Evolutionary conservation across 2,113 vertebrate species (phyloP).

Genomic region (Eretmochelys imbricata): DNA sequence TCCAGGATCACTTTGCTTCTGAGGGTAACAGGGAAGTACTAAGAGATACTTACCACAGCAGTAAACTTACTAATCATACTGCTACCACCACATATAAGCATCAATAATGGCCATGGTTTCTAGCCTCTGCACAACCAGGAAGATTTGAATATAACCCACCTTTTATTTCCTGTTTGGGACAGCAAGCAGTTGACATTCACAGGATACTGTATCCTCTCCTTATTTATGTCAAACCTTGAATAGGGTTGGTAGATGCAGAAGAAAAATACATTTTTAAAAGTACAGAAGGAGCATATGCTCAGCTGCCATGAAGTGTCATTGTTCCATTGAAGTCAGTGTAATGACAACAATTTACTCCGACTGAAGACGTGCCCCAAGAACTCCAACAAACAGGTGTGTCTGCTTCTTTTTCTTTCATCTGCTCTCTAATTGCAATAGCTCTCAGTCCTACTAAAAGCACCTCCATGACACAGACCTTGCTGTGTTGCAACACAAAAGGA

Average conservation of each 20-base stretch:
- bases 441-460: neutral
- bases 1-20: neutral
- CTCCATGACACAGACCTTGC: rapidly evolving
- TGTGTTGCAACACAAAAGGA: neutral
- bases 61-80: neutral
- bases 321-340: neutral
- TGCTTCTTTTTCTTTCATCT: neutral
- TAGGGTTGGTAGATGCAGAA: neutral
- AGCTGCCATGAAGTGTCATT: neutral
- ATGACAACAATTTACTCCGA: neutral
- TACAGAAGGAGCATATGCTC: neutral
- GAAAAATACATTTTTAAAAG: slow-evolving; percentile 9
- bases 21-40: neutral
- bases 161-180: neutral
- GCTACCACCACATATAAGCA: neutral
- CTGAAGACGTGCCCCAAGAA: neutral
- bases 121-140: neutral
- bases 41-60: neutral
- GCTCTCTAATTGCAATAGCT: neutral
- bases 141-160: slow-evolving; percentile 18
- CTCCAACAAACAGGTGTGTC: rapidly evolving
- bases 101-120: neutral
- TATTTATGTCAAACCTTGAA: neutral
- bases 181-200: neutral
- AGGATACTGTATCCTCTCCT: neutral